Percentiles rank a stretch among this genome's conserved stretches.
Evolutionary conservation across 2,888 invertebrate genomes (phyloP).

Genomic region (Tenthredo distinguenda): DNA sequence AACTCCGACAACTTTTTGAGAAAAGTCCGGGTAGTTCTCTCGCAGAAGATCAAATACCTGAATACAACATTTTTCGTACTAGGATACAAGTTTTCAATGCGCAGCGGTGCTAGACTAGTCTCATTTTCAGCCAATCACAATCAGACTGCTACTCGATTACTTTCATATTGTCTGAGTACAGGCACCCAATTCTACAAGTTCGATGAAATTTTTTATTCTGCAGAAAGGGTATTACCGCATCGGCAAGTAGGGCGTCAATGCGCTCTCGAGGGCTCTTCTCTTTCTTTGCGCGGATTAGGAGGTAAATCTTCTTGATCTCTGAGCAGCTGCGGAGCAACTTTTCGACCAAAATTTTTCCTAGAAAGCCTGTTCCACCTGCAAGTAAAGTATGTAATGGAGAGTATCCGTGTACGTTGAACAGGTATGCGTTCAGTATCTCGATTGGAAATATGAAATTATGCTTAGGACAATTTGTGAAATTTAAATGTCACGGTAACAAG

Average conservation of each 20-base stretch:
- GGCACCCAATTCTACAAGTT: slow-evolving; percentile 51
- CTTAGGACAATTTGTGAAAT: too few species aligned
- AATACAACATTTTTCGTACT: slow-evolving; percentile 55
- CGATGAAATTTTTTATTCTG: background rate
- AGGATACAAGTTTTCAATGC: slow-evolving; percentile 40
- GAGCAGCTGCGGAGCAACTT: slow-evolving; percentile 60
- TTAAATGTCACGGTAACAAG: too few species aligned
- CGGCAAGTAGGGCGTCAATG: slow-evolving; percentile 53
- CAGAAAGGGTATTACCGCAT: slow-evolving; percentile 46
- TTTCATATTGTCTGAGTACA: background rate
- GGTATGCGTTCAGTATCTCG: too few species aligned
- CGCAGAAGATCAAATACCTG: slow-evolving; percentile 58
- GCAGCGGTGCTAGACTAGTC: background rate
- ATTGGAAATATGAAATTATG: too few species aligned
- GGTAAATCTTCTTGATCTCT: slow-evolving; percentile 58
- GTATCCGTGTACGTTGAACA: too few species aligned
- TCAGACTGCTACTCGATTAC: background rate
- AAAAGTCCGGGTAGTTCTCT: slow-evolving; percentile 67
- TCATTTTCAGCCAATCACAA: background rate
- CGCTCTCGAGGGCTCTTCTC: slow-evolving; percentile 54
- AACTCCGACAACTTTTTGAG: slow-evolving; percentile 75
- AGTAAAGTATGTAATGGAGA: background rate
- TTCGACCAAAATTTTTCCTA: slow-evolving; percentile 61
- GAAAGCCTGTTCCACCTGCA: slow-evolving; percentile 61
- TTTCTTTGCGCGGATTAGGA: slow-evolving; percentile 59